phyloP scores from a whole-genome alignment of 2,797 vertebrate species.

The Pitangus sulphuratus region DNA sequence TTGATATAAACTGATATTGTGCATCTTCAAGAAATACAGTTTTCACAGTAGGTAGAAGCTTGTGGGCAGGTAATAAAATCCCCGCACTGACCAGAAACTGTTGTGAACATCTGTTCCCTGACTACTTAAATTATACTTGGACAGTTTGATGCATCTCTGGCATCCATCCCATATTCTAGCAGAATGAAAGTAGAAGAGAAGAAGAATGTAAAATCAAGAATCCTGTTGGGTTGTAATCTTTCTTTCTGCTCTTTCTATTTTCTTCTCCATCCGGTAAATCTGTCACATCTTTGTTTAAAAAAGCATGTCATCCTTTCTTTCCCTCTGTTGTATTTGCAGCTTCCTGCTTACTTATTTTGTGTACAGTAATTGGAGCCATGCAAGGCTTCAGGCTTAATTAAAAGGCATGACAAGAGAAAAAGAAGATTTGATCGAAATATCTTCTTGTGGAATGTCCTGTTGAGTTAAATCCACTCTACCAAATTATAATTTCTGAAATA shows the following conservation, averaged over 20 bases:
- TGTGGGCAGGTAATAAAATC: slow-evolving; percentile 59
- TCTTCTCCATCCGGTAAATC: not conserved
- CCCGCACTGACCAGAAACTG: slow-evolving; percentile 62
- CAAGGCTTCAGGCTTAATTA: not conserved
- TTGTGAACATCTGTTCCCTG: slow-evolving; percentile 67
- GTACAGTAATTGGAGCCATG: not conserved
- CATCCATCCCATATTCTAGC: slow-evolving; percentile 15
- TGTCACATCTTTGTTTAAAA: slow-evolving; percentile 42
- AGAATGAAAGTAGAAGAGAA: slow-evolving; percentile 32
- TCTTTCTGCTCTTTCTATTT: slow-evolving; percentile 17
- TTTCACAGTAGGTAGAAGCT: slow-evolving; percentile 40
- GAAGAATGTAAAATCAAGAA: slow-evolving; percentile 41
- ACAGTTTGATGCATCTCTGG: slow-evolving; percentile 62
- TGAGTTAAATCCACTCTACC: not conserved
- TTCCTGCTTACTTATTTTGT: not conserved
- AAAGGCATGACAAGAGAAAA: not conserved
- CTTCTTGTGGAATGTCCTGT: not conserved
- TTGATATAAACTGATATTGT: slow-evolving; percentile 10
- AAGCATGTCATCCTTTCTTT: not conserved
- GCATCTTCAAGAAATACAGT: slow-evolving; percentile 46
- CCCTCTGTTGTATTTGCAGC: not conserved
- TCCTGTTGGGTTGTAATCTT: slow-evolving; percentile 21
- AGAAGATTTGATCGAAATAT: not conserved
- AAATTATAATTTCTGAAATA: not conserved
- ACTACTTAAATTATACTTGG: slow-evolving; percentile 66